Evolutionary conservation across 2,797 vertebrate species (phyloP), one percentile per base, ranked within the genome.

Genomic region (Cryptoblepharus egeriae): DNA sequence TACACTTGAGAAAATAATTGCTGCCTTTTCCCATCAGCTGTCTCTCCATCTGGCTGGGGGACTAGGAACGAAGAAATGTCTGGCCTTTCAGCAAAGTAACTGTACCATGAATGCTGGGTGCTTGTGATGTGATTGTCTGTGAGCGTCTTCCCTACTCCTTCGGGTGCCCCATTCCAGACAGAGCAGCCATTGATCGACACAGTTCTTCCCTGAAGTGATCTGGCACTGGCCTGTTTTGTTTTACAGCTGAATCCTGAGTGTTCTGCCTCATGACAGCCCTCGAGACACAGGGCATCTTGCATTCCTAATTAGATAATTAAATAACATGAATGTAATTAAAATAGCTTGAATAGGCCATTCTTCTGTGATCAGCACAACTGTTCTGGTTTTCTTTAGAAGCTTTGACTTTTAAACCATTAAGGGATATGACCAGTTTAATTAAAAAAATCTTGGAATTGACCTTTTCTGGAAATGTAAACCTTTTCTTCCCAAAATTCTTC

Each of bases 291-390:
- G 61, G 18, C 71, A 81, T 57, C 26, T 81, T 74, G 61, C 42
- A 57, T 5, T 74, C 79, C 18, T 74, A 65, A 65, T 32, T 74
- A 42, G 22, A 52, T 72, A 71, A 80, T 72, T 63, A 37, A 64
- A 57, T 65, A 35, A 74, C 30, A 65, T 65, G 65, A 74, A 74
- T 64, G 32, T 11, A 74, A 67, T 81, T 57, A 81, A 74, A 65
- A 67, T 24, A 39, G 32, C 61, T 28, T 63, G 37, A 24, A 67
- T 24, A 74, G 61, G 70, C 74, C 55, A 45, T 30, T 39, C 77
- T 58, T 79, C 63, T 72, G 10, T 49, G 22, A 67, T 55, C 49
- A 42, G 32, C 45, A 74, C 45, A 74, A 18, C 4, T 2, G 30
- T 12, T 37, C 42, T 72, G 68, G 39, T 71, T 71, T 61, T 35